Percentiles rank a stretch among this genome's conserved stretches.
phyloP scores from a whole-genome alignment of 2,797 vertebrate species.

The Meda fulgida region DNA sequence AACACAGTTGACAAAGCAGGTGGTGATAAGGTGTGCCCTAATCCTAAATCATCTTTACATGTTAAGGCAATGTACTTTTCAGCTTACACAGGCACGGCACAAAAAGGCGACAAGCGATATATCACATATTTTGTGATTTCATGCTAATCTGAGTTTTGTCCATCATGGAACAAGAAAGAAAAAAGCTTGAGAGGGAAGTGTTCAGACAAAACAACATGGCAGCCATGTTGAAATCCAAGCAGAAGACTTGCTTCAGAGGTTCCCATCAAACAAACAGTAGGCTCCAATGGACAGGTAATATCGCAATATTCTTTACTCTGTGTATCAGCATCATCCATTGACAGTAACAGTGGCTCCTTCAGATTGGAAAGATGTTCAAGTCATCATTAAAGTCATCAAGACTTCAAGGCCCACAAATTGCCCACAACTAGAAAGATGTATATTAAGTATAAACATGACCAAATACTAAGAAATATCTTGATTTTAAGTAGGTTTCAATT shows the following conservation, averaged over 20 bases:
- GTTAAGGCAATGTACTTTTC: slow-evolving; percentile 3
- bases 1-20: slow-evolving; percentile 38
- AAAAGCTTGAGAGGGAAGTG: neutral
- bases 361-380: neutral
- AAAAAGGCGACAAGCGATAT: neutral
- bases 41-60: slow-evolving; percentile 21
- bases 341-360: neutral
- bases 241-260: neutral
- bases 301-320: neutral
- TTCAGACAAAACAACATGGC: neutral
- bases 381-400: too few species aligned
- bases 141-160: neutral
- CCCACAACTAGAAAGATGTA: neutral
- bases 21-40: slow-evolving; percentile 12
- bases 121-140: neutral
- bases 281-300: neutral
- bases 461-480: neutral
- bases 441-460: neutral
- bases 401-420: too few species aligned
- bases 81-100: neutral
- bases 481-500: neutral
- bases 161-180: neutral
- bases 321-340: neutral
- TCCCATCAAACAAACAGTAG: neutral
- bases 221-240: neutral